Base-by-base conservation (phyloP, 2,113 vertebrate genomes). In the Athene cunicularia region DNA sequence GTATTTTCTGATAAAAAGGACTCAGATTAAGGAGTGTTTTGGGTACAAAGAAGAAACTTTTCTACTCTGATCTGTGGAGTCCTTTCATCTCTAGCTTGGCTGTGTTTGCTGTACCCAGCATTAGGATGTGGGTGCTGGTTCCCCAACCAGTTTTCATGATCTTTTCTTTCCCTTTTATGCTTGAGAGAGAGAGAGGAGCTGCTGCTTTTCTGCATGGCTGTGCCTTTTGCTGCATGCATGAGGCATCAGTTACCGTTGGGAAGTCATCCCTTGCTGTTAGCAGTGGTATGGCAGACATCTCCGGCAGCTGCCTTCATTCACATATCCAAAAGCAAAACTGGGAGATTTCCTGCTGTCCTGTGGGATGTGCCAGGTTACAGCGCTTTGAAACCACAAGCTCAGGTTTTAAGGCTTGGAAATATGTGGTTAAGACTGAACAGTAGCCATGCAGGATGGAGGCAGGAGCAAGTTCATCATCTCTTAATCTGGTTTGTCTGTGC, bases 61-160 rank as follows among this genome's bases (percentile, higher is more conserved):
- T 17, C 35, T 80, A 1, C 49, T 66, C 79, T 35, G 67, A 58
- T 64, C 72, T 9, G 12, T 22, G 45, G 16, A 30, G 43, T 49
- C 55, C 13, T 64, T 88, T 85, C 13, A 2, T 28, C 62, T 59
- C 53, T 2, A 3, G 28, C 43, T 39, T 41, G 26, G 72, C 76
- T 59, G 21, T 9, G 1, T 30, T 83, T 2, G 2, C 71, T 24
- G 6, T 59, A 15, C 24, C 59, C 0, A 0, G 35, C 2, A 3
- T 55, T 60, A 53, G 75, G 53, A 30, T 1, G 2, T 11, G 35
- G 11, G 45, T 62, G 88, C 63, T 84, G 26, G 41, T 84, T 88
- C 43, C 59, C 28, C 59, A 45, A 45, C n/a, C 10, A 1, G 23
- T 35, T 80, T 86, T 21, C 10, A 4, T 45, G 7, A 5, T 66